phyloP scores from a whole-genome alignment of 1,140 invertebrate genomes.

The Hyles vespertilio region DNA sequence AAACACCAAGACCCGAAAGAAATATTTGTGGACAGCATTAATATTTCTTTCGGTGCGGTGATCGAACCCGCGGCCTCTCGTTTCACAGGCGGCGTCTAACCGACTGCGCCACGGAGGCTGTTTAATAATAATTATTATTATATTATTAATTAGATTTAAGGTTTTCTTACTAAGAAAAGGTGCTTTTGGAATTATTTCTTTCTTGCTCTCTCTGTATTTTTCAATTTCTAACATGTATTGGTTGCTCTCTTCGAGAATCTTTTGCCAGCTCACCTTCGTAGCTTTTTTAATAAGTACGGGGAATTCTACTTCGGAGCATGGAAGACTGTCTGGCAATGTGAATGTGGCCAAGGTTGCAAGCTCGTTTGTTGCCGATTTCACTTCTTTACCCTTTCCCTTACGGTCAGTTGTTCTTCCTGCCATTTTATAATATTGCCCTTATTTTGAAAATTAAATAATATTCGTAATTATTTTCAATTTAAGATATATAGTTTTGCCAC shows the following conservation, averaged over 20 bases:
- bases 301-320: constrained; percentile 58
- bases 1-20: no score
- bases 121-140: no score
- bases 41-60: no score
- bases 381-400: constrained; percentile 47
- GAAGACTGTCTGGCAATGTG: constrained; percentile 49
- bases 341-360: constrained; percentile 41
- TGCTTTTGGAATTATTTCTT: constrained; percentile 32
- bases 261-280: constrained; percentile 43
- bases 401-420: constrained; percentile 50
- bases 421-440: constrained; percentile 23
- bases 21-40: no score
- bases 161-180: constrained; percentile 46
- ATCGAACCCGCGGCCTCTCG: no score
- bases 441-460: no score
- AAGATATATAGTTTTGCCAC: no score
- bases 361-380: constrained; percentile 28
- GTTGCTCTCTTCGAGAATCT: constrained; percentile 48
- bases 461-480: no score
- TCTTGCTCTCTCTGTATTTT: constrained; percentile 40
- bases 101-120: no score
- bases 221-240: constrained; percentile 41
- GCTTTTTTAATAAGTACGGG: constrained; percentile 38
- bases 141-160: not conserved
- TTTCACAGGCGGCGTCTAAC: no score